Evolutionary conservation across 2,797 vertebrate genomes (phyloP).

Genomic region (Hozukius guyotensis): DNA sequence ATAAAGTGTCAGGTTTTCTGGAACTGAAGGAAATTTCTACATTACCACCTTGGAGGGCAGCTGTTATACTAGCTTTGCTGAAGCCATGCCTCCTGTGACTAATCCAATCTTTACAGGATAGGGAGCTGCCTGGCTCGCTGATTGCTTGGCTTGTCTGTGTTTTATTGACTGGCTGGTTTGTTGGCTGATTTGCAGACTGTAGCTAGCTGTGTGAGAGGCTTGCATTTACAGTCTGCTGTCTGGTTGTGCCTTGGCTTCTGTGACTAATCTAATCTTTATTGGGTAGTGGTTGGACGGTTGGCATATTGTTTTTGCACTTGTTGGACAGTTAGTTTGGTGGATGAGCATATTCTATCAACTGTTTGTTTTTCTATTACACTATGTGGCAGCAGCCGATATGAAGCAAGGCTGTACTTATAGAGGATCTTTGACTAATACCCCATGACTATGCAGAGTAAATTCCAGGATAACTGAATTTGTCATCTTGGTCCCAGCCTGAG

Average conservation of each 20-base stretch:
- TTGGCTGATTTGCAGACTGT: conserved; percentile 28
- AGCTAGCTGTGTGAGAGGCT: background rate
- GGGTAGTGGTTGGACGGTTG: background rate
- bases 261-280: conserved; percentile 28
- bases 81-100: conserved; percentile 30
- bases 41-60: conserved; percentile 21
- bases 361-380: background rate
- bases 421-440: background rate
- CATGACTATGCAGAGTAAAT: background rate
- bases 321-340: background rate
- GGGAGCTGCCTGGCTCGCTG: conserved; percentile 15
- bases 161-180: conserved; percentile 41
- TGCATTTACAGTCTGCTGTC: conserved; percentile 3
- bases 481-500: background rate
- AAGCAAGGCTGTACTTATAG: background rate
- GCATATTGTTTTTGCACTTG: conserved; percentile 17
- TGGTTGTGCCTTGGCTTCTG: background rate
- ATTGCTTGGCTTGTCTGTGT: conserved; percentile 27
- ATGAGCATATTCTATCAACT: conserved; percentile 5
- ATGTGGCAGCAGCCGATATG: background rate
- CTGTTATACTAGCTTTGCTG: conserved; percentile 13
- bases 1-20: background rate
- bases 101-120: conserved; percentile 37
- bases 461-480: background rate
- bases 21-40: conserved; percentile 14